Base-by-base conservation (phyloP, 2,113 vertebrate species). In the Monopterus albus region DNA sequence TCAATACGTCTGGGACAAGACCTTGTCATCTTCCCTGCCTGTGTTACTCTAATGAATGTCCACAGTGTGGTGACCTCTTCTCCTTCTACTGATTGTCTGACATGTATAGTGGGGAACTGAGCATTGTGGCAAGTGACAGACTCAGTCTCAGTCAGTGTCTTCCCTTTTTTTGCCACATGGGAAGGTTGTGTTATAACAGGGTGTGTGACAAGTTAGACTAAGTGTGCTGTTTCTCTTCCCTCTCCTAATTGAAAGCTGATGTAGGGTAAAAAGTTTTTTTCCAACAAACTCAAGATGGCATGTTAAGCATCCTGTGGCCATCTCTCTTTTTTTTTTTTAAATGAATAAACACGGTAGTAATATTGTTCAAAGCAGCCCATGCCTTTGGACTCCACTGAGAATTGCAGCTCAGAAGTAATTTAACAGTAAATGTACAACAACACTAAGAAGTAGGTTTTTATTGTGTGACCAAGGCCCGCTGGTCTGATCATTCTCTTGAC, bases 21-120 rank as follows among this genome's bases (percentile, higher is more conserved):
- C 78, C 82, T 77, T 89, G 87, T 88, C 79, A 84, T 89, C 62
- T 65, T 62, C 36, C 69, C 47, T 65, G 66, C 33, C 28, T 9
- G 55, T 67, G 60, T 69, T 60, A 6, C 52, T 42, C 52, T 84
- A 82, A 89, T 88, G 78, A 85, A 77, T 66, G 79, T 64, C 67
- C 75, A 78, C 61, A 52, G 60, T 70, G 23, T 8, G 11, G 36
- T 86, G 84, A 88, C 84, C 86, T 76, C 77, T 50, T 47, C 75
- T 67, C 38, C 42, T 33, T 29, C 40, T 0, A 15, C 28, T 76
- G 58, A 83, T 53, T 79, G 56, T 82, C 62, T 81, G 69, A 87
- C 79, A 61, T 56, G 39, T 55, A 40, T 23, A 60, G 29, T 50
- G 29, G 59, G 72, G 68, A 58, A 72, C 26, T 61, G 42, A 57